Evolutionary conservation across 2,113 vertebrate species (phyloP).

Genomic region (Aramus guarauna): DNA sequence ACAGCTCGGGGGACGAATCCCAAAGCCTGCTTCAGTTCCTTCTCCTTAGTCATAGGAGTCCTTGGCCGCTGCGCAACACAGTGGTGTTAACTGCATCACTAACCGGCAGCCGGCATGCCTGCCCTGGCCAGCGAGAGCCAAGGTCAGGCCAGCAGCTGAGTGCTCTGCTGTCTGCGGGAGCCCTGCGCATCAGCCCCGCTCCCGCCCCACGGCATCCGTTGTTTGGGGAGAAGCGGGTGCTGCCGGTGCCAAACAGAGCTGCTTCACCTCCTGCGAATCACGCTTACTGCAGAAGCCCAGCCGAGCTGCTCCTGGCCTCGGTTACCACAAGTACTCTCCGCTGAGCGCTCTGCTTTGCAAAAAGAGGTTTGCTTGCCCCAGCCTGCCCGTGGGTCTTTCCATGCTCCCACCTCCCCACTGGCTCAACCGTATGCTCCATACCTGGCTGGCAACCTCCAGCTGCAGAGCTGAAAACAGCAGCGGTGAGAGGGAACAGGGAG

Average conservation of each 20-base stretch:
- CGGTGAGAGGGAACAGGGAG: not conserved
- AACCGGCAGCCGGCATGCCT: not conserved
- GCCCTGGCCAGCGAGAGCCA: not conserved
- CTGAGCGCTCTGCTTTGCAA: not conserved
- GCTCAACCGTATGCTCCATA: not conserved
- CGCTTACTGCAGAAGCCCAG: not conserved
- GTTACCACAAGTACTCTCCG: not conserved
- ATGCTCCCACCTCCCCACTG: not conserved
- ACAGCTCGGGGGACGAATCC: not conserved
- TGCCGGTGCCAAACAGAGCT: not conserved
- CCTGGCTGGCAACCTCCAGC: not conserved
- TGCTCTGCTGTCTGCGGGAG: not conserved
- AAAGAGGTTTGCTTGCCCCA: not conserved
- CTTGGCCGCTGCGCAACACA: not conserved
- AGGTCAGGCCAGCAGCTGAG: not conserved
- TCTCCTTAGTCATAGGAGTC: not conserved
- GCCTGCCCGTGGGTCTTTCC: not conserved
- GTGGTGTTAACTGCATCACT: not conserved
- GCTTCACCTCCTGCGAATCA: not conserved
- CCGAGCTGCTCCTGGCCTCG: not conserved
- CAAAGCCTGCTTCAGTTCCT: not conserved
- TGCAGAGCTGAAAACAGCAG: not conserved
- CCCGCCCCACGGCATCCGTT: not conserved
- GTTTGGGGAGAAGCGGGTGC: not conserved
- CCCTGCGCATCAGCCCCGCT: not conserved